Evolutionary conservation across 2,888 invertebrate genomes (phyloP), one percentile per base, ranked within the genome.

Genomic region (Steinernema scapterisci): DNA sequence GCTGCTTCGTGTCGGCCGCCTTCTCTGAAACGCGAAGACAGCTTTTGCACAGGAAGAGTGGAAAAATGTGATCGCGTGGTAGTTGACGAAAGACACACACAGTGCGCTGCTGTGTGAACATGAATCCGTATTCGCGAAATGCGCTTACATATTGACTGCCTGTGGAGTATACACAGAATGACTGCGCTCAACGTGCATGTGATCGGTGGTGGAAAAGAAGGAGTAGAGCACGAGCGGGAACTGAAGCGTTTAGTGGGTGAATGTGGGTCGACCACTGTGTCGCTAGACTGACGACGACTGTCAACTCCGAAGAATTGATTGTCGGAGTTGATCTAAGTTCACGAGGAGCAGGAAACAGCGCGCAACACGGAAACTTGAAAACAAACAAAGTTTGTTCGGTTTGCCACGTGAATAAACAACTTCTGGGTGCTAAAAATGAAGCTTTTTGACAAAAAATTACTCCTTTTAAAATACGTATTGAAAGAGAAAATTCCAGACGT

Each of bases 201-300:
- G 63, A 13, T 63, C 25, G 54, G 45, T 16, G 45, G 16, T 21
- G 54, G 23, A 27, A 63, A 63, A 63, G 19, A 27, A 63, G 63
- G 31, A 27, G 63, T 25, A 25, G 63, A 63, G 63, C 27, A 25
- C 16, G 63, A 31, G 63, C 63, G 63, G 27, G 63, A 63, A 31
- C 63, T 63, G 31, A 27, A 63, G 63, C 63, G 63, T 63, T 63
- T 63, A 27, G 63, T 38, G 31, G 63, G 63, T 63, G 63, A 63
- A 31, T 27, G 63, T 63, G 63, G 63, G 63, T 63, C 63, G 63
- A 16, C 25, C 6, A 19, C 54, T 63, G 63, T 63, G 63, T 63
- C 63, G 63, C 63, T 16, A 63, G 63, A 63, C 16, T 27, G 63
- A 38, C 63, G n/a, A 63, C 63, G 38, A 52, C 52, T 48, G 48